Conservation (phyloP, 2,113 vertebrate species). For the Odontophorus gujanensis region DNA sequence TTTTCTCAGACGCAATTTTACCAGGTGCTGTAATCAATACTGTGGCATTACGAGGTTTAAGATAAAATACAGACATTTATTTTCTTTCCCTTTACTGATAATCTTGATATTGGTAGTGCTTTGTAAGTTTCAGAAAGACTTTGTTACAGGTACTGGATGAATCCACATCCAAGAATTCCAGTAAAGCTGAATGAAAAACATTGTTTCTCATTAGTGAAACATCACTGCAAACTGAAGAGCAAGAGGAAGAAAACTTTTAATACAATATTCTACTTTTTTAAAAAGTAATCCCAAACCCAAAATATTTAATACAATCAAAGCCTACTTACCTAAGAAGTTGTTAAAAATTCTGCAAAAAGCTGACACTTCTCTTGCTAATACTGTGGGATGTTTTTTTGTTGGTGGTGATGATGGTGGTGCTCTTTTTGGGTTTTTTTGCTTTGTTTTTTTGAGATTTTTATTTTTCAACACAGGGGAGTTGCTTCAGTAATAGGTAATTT, state of each 20-base stretch:
- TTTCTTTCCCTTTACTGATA: neutral
- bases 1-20: neutral
- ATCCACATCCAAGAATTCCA: neutral
- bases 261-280: neutral
- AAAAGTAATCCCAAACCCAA: neutral
- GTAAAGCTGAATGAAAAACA: neutral
- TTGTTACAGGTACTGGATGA: neutral
- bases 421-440: too few relatives aligned
- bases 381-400: too few relatives aligned
- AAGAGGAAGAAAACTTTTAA: neutral
- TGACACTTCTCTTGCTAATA: neutral
- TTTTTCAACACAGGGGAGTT: neutral
- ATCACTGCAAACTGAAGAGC: neutral
- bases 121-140: neutral
- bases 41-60: neutral
- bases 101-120: neutral
- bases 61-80: neutral
- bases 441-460: neutral
- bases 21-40: neutral
- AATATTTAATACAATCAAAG: neutral
- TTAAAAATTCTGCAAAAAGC: neutral
- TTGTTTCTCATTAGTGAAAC: neutral
- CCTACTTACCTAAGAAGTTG: neutral
- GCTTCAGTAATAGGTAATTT: neutral
- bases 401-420: too few relatives aligned